phyloP scores from a whole-genome alignment of 2,797 vertebrate genomes.

The Liparis tanakae region DNA sequence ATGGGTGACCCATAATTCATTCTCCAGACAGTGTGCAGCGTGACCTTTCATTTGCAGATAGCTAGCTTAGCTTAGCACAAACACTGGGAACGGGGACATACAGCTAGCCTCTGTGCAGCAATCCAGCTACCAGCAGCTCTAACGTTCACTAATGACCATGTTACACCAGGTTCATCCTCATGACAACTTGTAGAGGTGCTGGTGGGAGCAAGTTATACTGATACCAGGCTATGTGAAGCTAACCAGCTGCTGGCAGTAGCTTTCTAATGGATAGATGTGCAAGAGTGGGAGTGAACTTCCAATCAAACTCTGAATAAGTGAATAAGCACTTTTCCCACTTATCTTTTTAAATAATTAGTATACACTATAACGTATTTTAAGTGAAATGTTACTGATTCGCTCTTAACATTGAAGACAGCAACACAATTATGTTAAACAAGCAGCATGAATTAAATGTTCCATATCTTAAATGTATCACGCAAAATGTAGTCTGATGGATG shows the following conservation, averaged over 20 bases:
- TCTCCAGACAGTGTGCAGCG: background rate
- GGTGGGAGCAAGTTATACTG: background rate
- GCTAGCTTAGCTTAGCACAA: background rate
- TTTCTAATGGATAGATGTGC: no score
- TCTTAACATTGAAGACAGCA: background rate
- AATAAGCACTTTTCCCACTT: no score
- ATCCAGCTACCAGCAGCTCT: background rate
- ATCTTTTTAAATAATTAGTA: background rate
- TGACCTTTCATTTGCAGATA: slow-evolving; percentile 18
- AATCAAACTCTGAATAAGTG: no score
- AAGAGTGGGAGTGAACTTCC: no score
- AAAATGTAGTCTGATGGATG: background rate
- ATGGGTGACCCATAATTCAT: slow-evolving; percentile 36
- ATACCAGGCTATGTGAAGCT: background rate
- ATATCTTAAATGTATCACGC: background rate
- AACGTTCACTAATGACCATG: background rate
- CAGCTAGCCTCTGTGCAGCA: background rate
- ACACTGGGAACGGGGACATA: background rate
- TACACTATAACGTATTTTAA: background rate
- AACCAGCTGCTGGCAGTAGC: no score
- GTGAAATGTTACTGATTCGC: background rate
- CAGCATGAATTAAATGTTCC: background rate
- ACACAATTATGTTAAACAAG: background rate
- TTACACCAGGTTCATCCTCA: background rate
- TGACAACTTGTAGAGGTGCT: background rate